Conservation (phyloP, 2,797 vertebrate species). For the Triplophysa yarkandensis region DNA sequence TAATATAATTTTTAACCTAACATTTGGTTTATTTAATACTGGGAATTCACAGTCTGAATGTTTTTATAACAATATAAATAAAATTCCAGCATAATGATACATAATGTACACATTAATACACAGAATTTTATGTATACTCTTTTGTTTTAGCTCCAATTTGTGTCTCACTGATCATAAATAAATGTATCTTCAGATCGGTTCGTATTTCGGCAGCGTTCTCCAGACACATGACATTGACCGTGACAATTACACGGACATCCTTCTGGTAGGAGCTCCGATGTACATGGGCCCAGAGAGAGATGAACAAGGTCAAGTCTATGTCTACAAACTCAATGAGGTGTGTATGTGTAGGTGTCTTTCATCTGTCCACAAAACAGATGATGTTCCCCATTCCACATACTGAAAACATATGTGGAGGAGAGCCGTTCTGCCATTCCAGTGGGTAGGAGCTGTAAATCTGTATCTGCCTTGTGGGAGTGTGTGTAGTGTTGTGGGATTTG, state of each 20-base stretch:
- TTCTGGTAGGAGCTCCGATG: slow-evolving; percentile 92
- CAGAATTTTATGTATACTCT: not conserved
- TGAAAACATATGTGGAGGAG: slow-evolving; percentile 1
- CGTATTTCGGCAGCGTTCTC: slow-evolving; percentile 94
- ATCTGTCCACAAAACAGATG: slow-evolving; percentile 17
- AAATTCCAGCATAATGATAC: not conserved
- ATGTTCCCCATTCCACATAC: slow-evolving; percentile 29
- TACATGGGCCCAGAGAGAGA: slow-evolving; percentile 93
- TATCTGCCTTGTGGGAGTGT: slow-evolving; percentile 23
- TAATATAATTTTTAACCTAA: no score
- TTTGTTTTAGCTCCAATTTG: not conserved
- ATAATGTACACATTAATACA: not conserved
- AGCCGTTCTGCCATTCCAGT: not conserved
- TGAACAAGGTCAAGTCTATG: slow-evolving; percentile 94
- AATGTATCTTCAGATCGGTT: slow-evolving; percentile 84
- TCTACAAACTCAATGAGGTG: slow-evolving; percentile 80
- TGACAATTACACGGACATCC: slow-evolving; percentile 87
- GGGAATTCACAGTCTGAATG: no score
- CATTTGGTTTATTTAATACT: no score
- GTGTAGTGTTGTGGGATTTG: slow-evolving; percentile 6
- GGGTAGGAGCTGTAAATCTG: slow-evolving; percentile 25
- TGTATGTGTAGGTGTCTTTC: slow-evolving; percentile 30
- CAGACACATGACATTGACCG: slow-evolving; percentile 86
- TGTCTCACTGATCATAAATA: not conserved
- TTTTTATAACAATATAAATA: not conserved